Percentiles rank a stretch among this genome's conserved stretches.
Evolutionary conservation across 2,888 invertebrate species (phyloP).

Genomic region (Camponotus fellah): DNA sequence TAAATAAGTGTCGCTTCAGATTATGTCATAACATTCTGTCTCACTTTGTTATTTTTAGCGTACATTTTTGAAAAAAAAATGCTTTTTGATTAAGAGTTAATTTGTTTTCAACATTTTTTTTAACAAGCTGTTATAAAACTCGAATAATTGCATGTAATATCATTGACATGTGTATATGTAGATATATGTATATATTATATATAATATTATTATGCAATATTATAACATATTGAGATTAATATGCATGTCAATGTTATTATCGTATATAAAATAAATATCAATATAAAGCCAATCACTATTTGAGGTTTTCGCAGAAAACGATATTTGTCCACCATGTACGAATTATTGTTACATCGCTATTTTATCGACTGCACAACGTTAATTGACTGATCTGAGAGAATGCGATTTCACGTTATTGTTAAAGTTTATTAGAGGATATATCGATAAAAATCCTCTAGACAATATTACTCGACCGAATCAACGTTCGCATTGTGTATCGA

Average conservation of each 20-base stretch:
- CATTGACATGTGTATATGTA: neutral
- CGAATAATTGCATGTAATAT: neutral
- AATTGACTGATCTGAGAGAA: slow-evolving; percentile 47
- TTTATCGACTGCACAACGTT: slow-evolving; percentile 27
- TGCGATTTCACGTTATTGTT: slow-evolving; percentile 51
- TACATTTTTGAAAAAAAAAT: neutral
- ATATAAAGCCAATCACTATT: slow-evolving; percentile 12
- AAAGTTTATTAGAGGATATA: slow-evolving; percentile 37
- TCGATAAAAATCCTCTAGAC: neutral
- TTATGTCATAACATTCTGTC: neutral
- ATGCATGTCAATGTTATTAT: slow-evolving; percentile 38
- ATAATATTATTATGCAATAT: slow-evolving; percentile 10
- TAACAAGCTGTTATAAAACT: neutral
- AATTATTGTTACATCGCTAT: slow-evolving; percentile 27
- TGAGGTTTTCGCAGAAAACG: slow-evolving; percentile 16
- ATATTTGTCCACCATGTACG: slow-evolving; percentile 5
- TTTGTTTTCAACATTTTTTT: slow-evolving; percentile 10
- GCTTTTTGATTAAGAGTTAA: neutral
- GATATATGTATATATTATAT: neutral
- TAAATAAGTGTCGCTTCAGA: slow-evolving; percentile 8
- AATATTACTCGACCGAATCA: slow-evolving; percentile 35
- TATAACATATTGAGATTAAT: slow-evolving; percentile 27
- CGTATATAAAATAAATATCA: slow-evolving; percentile 38
- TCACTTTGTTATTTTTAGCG: neutral
- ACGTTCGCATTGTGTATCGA: slow-evolving; percentile 39